phyloP scores from a whole-genome alignment of 1,140 invertebrate species.

The Archegozetes longisetosus region DNA sequence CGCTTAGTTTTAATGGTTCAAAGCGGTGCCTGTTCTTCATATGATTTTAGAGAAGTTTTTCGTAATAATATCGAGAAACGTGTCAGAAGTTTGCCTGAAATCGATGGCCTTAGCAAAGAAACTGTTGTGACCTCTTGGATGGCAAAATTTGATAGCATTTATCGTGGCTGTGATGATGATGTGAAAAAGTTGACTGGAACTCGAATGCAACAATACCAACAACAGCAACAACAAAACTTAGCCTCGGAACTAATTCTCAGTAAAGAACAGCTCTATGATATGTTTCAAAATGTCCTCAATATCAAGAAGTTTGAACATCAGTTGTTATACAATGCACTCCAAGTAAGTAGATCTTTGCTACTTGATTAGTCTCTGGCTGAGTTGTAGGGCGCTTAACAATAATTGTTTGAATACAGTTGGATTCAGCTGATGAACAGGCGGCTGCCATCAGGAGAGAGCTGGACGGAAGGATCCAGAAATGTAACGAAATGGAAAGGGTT shows the following conservation, averaged over 20 bases:
- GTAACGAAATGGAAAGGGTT: conserved; percentile 93
- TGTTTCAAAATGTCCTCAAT: conserved; percentile 96
- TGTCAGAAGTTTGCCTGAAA: conserved; percentile 90
- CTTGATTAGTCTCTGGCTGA: conserved; percentile 5
- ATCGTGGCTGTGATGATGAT: conserved; percentile 66
- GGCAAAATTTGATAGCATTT: conserved; percentile 97
- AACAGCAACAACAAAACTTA: conserved; percentile 34
- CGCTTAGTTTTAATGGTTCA: conserved; percentile 86
- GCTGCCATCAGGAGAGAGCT: conserved; percentile 95
- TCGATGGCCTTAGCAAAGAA: conserved; percentile 97
- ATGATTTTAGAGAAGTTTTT: conserved; percentile 97
- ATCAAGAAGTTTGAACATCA: conserved; percentile 99
- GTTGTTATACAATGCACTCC: conserved; percentile 92
- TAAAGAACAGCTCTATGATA: conserved; percentile 96
- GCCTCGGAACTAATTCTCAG: conserved; percentile 76
- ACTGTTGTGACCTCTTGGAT: conserved; percentile 97
- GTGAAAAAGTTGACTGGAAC: conserved; percentile 31
- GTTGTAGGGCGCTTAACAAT: background rate
- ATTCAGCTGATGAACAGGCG: conserved; percentile 98
- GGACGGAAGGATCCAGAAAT: conserved; percentile 87
- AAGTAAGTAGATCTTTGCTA: conserved; percentile 43
- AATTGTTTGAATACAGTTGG: conserved; percentile 46
- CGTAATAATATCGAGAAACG: conserved; percentile 93
- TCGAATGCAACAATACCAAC: conserved; percentile 4
- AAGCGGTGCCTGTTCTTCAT: conserved; percentile 88